Evolutionary conservation across 2,797 vertebrate genomes (phyloP).

Genomic region (Anniella stebbinsi): DNA sequence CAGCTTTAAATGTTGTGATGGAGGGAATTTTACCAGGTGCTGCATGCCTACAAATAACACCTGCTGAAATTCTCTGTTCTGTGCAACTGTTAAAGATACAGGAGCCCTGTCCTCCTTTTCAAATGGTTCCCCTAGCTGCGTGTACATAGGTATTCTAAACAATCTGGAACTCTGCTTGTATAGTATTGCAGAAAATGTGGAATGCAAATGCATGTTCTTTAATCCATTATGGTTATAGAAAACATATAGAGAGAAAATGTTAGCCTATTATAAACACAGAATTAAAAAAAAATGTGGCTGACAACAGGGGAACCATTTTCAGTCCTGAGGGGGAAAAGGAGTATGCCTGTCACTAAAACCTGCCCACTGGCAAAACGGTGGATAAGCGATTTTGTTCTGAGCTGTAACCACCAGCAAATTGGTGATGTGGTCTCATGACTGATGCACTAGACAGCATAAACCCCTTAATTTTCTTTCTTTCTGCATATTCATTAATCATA

Average conservation of each 20-base stretch:
- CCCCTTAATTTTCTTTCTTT: conserved; percentile 23
- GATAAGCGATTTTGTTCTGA: neutral
- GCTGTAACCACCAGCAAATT: neutral
- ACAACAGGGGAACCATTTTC: neutral
- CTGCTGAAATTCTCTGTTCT: too few relatives aligned
- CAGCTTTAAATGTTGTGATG: too few relatives aligned
- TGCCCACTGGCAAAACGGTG: neutral
- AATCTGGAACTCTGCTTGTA: neutral
- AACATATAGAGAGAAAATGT: neutral
- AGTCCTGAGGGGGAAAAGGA: neutral
- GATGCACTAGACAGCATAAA: neutral
- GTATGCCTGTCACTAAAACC: neutral
- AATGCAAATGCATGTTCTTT: neutral
- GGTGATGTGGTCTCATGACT: neutral
- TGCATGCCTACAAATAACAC: too few relatives aligned
- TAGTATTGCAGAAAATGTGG: too few relatives aligned
- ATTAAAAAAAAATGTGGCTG: neutral
- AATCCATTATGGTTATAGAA: neutral
- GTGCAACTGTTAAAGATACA: too few relatives aligned
- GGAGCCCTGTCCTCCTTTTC: too few relatives aligned
- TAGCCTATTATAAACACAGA: neutral
- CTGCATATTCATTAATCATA: conserved; percentile 27
- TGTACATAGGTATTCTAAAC: neutral
- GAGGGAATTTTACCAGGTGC: too few relatives aligned
- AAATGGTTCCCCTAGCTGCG: neutral